These are phyloP conservation scores for Ciconia boyciana DNA, from an alignment of 2,113 vertebrate genomes.

Conservation along the genomic window DNA sequence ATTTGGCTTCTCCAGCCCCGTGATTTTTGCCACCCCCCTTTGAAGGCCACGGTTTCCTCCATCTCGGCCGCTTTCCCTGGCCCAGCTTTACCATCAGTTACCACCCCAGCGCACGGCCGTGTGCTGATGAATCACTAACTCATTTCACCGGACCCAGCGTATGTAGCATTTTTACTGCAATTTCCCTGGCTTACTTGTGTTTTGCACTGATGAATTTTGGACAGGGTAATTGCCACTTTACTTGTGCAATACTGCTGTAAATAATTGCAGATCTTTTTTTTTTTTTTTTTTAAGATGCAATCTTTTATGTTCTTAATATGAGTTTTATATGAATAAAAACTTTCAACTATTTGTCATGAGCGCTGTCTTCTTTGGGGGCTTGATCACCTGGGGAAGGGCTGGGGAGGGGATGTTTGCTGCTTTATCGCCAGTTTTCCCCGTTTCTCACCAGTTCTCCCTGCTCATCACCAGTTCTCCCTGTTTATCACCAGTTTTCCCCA, in stretches of 20 bases:
- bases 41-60: background rate
- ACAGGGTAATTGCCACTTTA: slow-evolving; percentile 90
- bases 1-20: background rate
- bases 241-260: slow-evolving; percentile 90
- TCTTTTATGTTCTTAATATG: slow-evolving; percentile 79
- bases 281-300: slow-evolving; percentile 68
- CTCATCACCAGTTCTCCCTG: background rate
- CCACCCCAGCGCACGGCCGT: slow-evolving; percentile 49
- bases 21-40: background rate
- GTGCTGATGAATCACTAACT: slow-evolving; percentile 70
- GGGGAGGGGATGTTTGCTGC: background rate
- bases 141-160: slow-evolving; percentile 83
- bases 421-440: background rate
- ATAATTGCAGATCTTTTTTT: slow-evolving; percentile 78
- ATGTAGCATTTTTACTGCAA: slow-evolving; percentile 87
- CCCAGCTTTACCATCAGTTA: slow-evolving; percentile 58
- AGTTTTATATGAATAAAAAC: slow-evolving; percentile 85
- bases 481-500: background rate
- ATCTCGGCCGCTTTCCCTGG: slow-evolving; percentile 54
- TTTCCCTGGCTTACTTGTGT: slow-evolving; percentile 83
- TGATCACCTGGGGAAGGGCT: no score
- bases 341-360: slow-evolving; percentile 57
- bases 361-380: background rate
- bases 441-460: background rate
- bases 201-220: slow-evolving; percentile 88